Base-by-base conservation (phyloP, 2,113 vertebrate species). In the Dendrocopos noguchii region DNA sequence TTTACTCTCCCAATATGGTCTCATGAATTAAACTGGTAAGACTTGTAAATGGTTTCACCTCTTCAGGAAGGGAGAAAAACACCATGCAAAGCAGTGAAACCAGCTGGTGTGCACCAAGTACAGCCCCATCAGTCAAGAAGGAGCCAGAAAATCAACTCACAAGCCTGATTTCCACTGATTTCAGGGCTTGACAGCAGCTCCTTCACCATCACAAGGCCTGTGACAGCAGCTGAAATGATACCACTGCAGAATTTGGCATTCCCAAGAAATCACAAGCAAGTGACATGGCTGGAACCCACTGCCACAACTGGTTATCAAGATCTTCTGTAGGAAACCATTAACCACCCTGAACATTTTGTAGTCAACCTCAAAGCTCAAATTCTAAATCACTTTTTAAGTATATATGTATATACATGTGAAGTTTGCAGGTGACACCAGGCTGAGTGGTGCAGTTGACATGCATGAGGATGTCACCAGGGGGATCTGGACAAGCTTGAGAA, bases 281-380 rank as follows among this genome's bases (percentile, higher is more conserved):
- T 4, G 1, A 15, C 71, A 64, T 2, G 16, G 39, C 80, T 15
- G 6, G 17, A 75, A 18, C 0, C 15, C 44, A 24, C 0, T 1
- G 5, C 25, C 15, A 33, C 1, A 6, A 52, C 14, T 7, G 13
- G n/a, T 3, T 36, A 14, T 8, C 20, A 19, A 36, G 13, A 22
- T 9, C 56, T 70, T 10, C 65, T 11, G 8, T 2, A 24, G 0
- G 6, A 83, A 57, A n/a, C 28, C 13, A 31, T 19, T 31, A 47
- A 74, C 83, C 4, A 47, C 2, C 15, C 24, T 11, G 15, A 80
- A 12, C 22, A 31, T n/a, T 57, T 9, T 25, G 14, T 1, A 59
- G 36, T 3, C 27, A 9, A 60, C 18, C 55, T 36, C 27, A 57
- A 83, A 67, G 20, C 86, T 24, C 31, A 8, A 12, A 57, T 12